phyloP scores from a whole-genome alignment of 2,113 vertebrate species.

The Xenus cinereus region DNA sequence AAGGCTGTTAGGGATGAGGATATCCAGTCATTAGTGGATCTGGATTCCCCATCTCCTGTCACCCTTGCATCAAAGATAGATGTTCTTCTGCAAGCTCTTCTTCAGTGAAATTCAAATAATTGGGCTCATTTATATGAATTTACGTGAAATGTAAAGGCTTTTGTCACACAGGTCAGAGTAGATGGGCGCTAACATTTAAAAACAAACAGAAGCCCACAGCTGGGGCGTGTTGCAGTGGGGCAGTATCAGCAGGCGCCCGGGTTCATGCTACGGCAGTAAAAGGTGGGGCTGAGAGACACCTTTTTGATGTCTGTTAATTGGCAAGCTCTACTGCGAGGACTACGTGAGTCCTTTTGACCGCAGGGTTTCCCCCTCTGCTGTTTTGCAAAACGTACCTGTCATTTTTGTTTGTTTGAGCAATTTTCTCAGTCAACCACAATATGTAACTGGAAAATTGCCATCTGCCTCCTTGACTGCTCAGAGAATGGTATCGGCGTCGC shows the following conservation, averaged over 20 bases:
- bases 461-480: neutral
- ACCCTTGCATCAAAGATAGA: neutral
- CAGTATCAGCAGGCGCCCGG: neutral
- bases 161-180: neutral
- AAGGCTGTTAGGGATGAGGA: neutral
- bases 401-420: neutral
- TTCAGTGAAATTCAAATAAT: neutral
- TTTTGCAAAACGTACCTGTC: neutral
- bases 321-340: neutral
- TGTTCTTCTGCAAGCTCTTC: neutral
- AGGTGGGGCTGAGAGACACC: neutral
- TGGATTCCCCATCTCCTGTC: neutral
- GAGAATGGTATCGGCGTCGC: neutral
- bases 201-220: neutral
- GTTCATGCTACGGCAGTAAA: neutral
- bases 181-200: neutral
- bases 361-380: neutral
- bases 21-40: accelerated
- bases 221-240: neutral
- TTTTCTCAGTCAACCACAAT: neutral
- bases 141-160: neutral
- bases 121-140: neutral
- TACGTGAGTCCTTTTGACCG: accelerated
- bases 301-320: neutral
- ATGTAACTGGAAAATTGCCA: neutral